A percentile compares a stretch with the other conserved stretches of the same genome.
phyloP scores from a whole-genome alignment of 2,113 vertebrate genomes.

The Synodontis membranacea region DNA sequence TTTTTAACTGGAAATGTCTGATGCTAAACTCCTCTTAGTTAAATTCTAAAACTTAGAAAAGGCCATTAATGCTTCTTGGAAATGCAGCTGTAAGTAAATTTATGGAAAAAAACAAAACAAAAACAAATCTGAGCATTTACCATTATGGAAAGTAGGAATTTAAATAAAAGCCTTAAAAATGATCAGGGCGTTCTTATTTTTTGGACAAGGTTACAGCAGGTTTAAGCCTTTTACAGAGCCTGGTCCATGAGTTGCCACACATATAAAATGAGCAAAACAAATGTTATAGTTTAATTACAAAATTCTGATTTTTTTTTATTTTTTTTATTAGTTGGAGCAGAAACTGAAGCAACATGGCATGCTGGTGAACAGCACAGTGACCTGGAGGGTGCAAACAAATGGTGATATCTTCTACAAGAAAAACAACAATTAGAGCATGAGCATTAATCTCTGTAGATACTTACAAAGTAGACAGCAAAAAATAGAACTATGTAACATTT shows the following conservation, averaged over 20 bases:
- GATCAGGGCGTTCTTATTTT: no score
- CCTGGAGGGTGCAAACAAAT: neutral
- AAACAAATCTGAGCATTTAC: neutral
- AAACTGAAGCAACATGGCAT: neutral
- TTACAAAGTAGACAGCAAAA: no score
- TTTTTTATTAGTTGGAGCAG: slow-evolving; percentile 23
- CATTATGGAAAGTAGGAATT: neutral
- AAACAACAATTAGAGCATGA: neutral
- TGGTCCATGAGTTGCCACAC: no score
- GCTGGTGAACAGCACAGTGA: neutral
- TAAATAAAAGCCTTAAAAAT: no score
- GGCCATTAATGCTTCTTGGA: neutral
- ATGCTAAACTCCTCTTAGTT: no score
- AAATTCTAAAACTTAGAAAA: no score
- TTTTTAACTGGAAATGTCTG: no score
- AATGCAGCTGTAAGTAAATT: neutral
- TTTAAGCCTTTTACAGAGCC: no score
- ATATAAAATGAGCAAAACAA: no score
- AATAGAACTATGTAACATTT: neutral
- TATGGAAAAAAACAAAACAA: no score
- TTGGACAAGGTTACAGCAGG: no score
- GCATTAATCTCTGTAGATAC: no score
- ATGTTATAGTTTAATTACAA: neutral
- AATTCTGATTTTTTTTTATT: neutral
- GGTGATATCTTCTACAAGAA: neutral